These are phyloP conservation scores for Laticauda laticaudata DNA, from an alignment of 2,113 vertebrate genomes.

Conservation along the genomic window DNA sequence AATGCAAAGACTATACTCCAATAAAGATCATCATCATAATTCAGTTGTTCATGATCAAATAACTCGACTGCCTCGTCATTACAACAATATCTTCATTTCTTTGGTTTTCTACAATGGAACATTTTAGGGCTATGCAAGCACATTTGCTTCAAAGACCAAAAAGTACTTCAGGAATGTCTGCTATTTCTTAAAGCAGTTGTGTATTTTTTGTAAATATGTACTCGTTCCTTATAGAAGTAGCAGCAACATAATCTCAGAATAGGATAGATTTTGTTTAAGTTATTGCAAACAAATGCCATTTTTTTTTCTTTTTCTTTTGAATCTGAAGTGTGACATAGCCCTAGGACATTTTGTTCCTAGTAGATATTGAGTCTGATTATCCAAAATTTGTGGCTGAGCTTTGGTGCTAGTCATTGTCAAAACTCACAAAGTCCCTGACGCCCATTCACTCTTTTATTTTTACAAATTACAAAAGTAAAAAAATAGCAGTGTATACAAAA, in stretches of 20 bases:
- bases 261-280: background rate
- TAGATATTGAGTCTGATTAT: background rate
- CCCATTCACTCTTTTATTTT: background rate
- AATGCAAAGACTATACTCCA: no score
- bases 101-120: background rate
- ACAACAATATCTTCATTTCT: background rate
- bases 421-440: background rate
- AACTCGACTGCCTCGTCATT: no score
- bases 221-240: background rate
- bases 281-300: background rate
- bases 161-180: background rate
- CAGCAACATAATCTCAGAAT: background rate
- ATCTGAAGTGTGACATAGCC: background rate
- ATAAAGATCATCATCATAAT: no score
- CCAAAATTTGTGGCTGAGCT: background rate
- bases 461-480: background rate
- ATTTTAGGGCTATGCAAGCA: background rate
- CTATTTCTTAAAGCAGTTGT: background rate
- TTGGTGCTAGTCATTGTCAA: background rate
- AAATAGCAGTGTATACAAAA: background rate
- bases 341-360: background rate
- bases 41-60: no score
- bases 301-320: background rate
- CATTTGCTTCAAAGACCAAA: background rate
- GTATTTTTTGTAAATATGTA: background rate